Conservation (phyloP, 35 echinoderm and acorn worm genomes). For the Heliocidaris tuberculata region DNA sequence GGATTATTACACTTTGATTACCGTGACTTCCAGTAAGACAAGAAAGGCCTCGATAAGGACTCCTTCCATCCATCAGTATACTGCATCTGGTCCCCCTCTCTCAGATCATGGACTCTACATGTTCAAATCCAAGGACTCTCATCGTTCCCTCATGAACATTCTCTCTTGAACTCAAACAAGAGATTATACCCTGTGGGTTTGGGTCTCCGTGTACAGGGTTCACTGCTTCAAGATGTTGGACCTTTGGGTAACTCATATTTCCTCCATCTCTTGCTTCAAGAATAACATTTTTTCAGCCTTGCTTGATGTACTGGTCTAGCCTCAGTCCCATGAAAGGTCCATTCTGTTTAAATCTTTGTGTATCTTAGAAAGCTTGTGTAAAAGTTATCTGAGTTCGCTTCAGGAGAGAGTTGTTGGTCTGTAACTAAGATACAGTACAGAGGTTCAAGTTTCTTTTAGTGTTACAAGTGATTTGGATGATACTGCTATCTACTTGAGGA, state of each 20-base stretch:
- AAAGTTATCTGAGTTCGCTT: not conserved
- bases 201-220: not conserved
- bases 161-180: not conserved
- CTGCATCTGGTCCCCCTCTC: no score
- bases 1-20: no score
- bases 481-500: not conserved
- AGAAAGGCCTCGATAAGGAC: no score
- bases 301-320: not conserved
- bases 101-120: no score
- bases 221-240: slow-evolving; percentile 6
- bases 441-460: not conserved
- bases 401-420: not conserved
- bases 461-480: not conserved
- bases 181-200: not conserved
- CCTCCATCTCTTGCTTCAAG: slow-evolving; percentile 39
- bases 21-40: no score
- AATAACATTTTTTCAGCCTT: slow-evolving; percentile 33
- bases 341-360: not conserved
- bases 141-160: not conserved
- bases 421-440: not conserved
- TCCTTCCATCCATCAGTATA: no score
- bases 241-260: slow-evolving; percentile 49
- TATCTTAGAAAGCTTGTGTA: not conserved
- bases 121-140: not conserved
- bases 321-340: not conserved